phyloP scores from a whole-genome alignment of 1,140 invertebrate genomes.

The Parasteatoda tepidariorum region DNA sequence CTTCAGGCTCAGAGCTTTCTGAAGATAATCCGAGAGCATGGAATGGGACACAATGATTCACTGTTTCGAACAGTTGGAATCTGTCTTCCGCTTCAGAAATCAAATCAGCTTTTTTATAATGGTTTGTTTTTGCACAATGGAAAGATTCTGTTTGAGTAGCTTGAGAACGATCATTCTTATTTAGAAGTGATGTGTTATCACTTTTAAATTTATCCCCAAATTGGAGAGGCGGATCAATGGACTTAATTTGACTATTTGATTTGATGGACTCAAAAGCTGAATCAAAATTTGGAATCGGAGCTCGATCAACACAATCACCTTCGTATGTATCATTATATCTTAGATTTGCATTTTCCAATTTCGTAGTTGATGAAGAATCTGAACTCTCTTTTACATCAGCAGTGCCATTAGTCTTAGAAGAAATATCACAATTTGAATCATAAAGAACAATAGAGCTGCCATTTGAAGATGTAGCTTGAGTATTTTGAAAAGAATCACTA shows the following conservation, averaged over 20 bases:
- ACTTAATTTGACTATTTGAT: too few relatives aligned
- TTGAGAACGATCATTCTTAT: conserved; percentile 18
- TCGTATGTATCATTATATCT: too few relatives aligned
- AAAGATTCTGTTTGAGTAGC: not conserved
- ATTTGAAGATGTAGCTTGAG: too few relatives aligned
- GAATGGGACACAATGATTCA: not conserved
- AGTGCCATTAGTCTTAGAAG: too few relatives aligned
- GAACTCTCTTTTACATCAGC: too few relatives aligned
- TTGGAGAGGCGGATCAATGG: conserved; percentile 27
- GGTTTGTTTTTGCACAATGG: not conserved
- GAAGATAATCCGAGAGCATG: not conserved
- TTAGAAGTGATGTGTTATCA: not conserved
- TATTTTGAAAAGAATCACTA: not conserved
- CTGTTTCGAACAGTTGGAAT: not conserved
- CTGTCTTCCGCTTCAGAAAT: conserved; percentile 3
- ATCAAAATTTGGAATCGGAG: too few relatives aligned
- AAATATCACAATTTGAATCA: too few relatives aligned
- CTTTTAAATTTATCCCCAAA: conserved; percentile 4
- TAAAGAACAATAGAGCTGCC: too few relatives aligned
- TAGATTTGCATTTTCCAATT: too few relatives aligned
- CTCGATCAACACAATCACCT: too few relatives aligned
- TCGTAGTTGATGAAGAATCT: too few relatives aligned
- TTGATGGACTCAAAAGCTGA: too few relatives aligned
- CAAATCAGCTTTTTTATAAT: conserved; percentile 11
- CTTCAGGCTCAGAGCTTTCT: conserved; percentile 18